A percentile compares a stretch with the other conserved stretches of the same genome.
Conservation (phyloP, 1,140 invertebrate species). For the Philaenus spumarius region DNA sequence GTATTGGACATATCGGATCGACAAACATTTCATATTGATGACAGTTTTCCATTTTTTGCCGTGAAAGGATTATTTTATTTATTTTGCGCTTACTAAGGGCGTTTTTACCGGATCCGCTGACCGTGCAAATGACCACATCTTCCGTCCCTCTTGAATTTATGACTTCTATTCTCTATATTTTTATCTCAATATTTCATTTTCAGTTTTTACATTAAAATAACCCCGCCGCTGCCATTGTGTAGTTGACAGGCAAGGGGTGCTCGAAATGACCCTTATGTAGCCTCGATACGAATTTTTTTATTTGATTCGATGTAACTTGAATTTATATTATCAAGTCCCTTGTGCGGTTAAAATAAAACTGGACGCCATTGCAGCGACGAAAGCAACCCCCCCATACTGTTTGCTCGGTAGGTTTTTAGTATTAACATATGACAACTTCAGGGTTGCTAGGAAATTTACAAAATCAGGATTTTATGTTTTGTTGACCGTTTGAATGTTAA, state of each 20-base stretch:
- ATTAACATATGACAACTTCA: too few species aligned
- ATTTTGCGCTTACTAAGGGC: background rate
- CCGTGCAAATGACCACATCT: constrained; percentile 25
- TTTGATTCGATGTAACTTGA: background rate
- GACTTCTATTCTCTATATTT: constrained; percentile 27
- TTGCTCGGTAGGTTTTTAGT: too few species aligned
- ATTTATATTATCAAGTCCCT: background rate
- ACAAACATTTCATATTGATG: background rate
- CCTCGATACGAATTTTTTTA: background rate
- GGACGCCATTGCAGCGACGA: background rate
- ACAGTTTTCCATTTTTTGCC: constrained; percentile 4
- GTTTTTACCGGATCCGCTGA: constrained; percentile 12
- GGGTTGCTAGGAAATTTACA: too few species aligned
- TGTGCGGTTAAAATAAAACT: background rate
- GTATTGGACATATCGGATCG: background rate
- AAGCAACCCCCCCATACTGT: too few species aligned
- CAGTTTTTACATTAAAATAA: constrained; percentile 24
- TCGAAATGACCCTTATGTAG: constrained; percentile 19
- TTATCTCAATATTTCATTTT: constrained; percentile 29
- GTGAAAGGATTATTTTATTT: constrained; percentile 16
- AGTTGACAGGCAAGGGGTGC: constrained; percentile 12
- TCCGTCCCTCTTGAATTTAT: constrained; percentile 22
- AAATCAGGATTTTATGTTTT: too few species aligned
- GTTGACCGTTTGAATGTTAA: too few species aligned
- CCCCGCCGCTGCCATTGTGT: constrained; percentile 11